Evolutionary conservation across 2,888 invertebrate species (phyloP), one percentile per base, ranked within the genome.

Genomic region (Lasioglossum leucozonium): DNA sequence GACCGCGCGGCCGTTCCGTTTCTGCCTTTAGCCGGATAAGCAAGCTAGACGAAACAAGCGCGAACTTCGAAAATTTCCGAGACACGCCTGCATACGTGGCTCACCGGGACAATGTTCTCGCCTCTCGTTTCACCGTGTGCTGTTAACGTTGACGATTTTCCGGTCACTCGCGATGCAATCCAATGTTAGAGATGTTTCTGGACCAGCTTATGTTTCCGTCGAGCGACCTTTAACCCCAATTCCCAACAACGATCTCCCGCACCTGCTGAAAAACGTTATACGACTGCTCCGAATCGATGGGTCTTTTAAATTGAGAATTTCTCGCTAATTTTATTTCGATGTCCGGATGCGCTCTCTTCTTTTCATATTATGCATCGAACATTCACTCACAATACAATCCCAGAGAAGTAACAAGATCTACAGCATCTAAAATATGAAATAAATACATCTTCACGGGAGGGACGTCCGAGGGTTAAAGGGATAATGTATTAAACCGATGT

Each of bases 201-300:
- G 18, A 22, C 22, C 34, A 18, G 34, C 62, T 82, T 72, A 72
- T 71, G 72, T 58, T 86, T 76, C 69, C 62, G 79, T 82, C 87
- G 81, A 82, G 30, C 72, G 76, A 78, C 79, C 74, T 69, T 81
- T 81, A 79, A 81, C 79, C 81, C 44, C 72, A 81, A 88, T 67
- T 73, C 42, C 22, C 3, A 55, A 16, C n/a, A 65, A 37, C 40
- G 11, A 37, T 37, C 22, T 40, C n/a, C 10, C 3, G 11, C 10
- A 67, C 37, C 11, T 37, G 22, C 8, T 13, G n/a, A 40, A 6
- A 40, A n/a, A 69, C 22, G 69, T n/a, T 69, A 2, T 69, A 40
- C 4, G 11, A 22, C 22, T 22, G 18, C 11, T 22, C 0, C 37
- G 22, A 67, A 67, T 37, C 37, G 37, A 67, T 11, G 37, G 10